Percentiles rank a stretch among this genome's conserved stretches.
Conservation (phyloP, 2,888 invertebrate species). For the Ariolimax columbianus region DNA sequence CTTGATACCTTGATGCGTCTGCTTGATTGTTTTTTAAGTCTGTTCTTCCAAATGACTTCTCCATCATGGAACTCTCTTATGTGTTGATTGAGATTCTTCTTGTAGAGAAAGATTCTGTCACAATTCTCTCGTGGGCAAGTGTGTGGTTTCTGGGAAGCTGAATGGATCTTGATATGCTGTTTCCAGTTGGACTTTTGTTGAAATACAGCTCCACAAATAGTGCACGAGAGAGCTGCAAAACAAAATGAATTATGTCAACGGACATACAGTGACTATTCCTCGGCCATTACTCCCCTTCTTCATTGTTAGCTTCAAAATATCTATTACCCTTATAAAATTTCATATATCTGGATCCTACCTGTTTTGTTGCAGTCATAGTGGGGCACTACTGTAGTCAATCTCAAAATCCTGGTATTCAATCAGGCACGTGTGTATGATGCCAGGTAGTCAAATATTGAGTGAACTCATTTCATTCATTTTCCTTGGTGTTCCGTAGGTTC, state of each 20-base stretch:
- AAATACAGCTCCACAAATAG: slow-evolving; percentile 19
- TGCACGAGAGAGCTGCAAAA: slow-evolving; percentile 27
- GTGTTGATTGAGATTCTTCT: slow-evolving; percentile 46
- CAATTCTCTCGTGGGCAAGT: slow-evolving; percentile 31
- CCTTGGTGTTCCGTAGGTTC: too few relatives aligned
- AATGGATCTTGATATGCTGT: slow-evolving; percentile 47
- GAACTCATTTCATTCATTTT: too few relatives aligned
- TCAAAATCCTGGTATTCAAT: too few relatives aligned
- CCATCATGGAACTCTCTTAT: slow-evolving; percentile 40
- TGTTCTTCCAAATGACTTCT: slow-evolving; percentile 35
- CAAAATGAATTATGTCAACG: neutral
- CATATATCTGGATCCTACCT: too few relatives aligned
- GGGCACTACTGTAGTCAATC: too few relatives aligned
- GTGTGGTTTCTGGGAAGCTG: neutral
- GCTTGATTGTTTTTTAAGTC: neutral
- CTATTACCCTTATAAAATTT: too few relatives aligned
- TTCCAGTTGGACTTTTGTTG: slow-evolving; percentile 34
- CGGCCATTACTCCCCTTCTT: too few relatives aligned
- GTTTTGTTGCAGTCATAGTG: too few relatives aligned
- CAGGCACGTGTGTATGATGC: too few relatives aligned
- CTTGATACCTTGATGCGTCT: neutral
- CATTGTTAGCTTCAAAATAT: too few relatives aligned
- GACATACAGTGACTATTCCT: too few relatives aligned
- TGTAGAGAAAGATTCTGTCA: slow-evolving; percentile 27
- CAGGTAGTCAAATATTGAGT: too few relatives aligned